Evolutionary conservation across 2,888 invertebrate species (phyloP), one percentile per base, ranked within the genome.

Genomic region (Lycaena phlaeas): DNA sequence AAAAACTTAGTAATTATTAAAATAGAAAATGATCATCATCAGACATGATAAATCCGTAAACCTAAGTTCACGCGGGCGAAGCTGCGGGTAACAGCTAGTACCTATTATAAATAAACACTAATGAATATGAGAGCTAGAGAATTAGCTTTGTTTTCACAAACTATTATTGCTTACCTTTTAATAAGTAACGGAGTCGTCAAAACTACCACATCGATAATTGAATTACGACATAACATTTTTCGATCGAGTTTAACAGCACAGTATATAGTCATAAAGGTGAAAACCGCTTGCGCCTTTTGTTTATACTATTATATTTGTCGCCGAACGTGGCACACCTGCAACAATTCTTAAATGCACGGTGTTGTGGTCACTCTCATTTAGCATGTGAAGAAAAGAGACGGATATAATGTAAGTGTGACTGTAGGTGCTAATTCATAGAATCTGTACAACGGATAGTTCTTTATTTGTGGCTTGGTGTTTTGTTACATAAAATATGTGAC

Each of bases 391-490:
- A 50, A 68, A 37, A 48, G 59, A 51, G 73, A 66, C 17, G 37
- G 48, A 27, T 26, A 29, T 34, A 37, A 27, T 22, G 41, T 38
- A 27, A 44, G 41, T 34, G 34, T 34, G 40, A 29, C 18, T 46
- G 50, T 51, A 53, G 59, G 62, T 61, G 73, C 59, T 70, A 75
- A 75, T 73, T 73, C 69, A 56, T 38, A 61, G 70, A 68, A 68
- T 56, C 59, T 51, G 51, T 49, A 50, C 49, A 41, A 46, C 45
- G 48, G 42, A 41, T 36, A 41, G 37, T 49, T 48, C 45, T 42
- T 49, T 46, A 49, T 54, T 42, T 51, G 50, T 46, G 49, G 53
- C 46, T 50, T 45, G 48, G 52, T 48, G 46, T 46, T 50, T 48
- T 48, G 49, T 51, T 50, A 41, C 28, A 11, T n/a, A n/a, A n/a